Evolutionary conservation across 2,888 invertebrate genomes (phyloP).

Genomic region (Cecidostiba fungosa): DNA sequence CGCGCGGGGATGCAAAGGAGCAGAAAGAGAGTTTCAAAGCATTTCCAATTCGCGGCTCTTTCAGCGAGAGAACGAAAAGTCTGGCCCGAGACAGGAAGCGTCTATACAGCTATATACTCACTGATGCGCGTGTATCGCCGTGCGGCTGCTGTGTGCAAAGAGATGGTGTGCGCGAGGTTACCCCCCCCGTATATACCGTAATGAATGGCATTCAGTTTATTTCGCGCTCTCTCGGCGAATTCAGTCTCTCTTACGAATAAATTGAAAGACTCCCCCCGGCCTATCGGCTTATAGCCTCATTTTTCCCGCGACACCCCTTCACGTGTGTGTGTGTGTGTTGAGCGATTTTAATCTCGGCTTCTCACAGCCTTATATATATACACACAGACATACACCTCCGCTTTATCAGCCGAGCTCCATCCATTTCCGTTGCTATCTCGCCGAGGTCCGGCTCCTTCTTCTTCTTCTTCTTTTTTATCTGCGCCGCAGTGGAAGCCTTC

Average conservation of each 20-base stretch:
- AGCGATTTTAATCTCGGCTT: slow-evolving; percentile 48
- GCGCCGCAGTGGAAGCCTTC: slow-evolving; percentile 8
- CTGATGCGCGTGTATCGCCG: neutral
- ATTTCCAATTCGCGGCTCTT: slow-evolving; percentile 52
- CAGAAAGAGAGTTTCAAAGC: slow-evolving; percentile 38
- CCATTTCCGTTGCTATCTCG: slow-evolving; percentile 42
- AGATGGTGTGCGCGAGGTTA: neutral
- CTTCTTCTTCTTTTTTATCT: slow-evolving; percentile 31
- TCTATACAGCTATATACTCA: no score
- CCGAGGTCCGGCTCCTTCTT: neutral
- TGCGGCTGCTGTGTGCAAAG: slow-evolving; percentile 20
- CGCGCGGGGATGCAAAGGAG: neutral
- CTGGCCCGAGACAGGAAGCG: neutral
- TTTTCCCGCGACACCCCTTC: slow-evolving; percentile 7
- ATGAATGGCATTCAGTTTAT: slow-evolving; percentile 59
- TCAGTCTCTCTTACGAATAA: slow-evolving; percentile 18
- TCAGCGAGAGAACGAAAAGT: slow-evolving; percentile 17
- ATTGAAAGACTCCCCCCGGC: slow-evolving; percentile 37
- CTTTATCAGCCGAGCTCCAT: slow-evolving; percentile 50
- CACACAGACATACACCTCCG: neutral
- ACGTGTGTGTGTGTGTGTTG: neutral
- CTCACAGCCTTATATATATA: neutral
- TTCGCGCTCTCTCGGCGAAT: slow-evolving; percentile 1
- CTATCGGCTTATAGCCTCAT: slow-evolving; percentile 41
- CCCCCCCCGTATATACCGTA: neutral